Percentiles rank a stretch among this genome's conserved stretches.
phyloP scores from a whole-genome alignment of 2,888 invertebrate species.

The Machimus rusticus region DNA sequence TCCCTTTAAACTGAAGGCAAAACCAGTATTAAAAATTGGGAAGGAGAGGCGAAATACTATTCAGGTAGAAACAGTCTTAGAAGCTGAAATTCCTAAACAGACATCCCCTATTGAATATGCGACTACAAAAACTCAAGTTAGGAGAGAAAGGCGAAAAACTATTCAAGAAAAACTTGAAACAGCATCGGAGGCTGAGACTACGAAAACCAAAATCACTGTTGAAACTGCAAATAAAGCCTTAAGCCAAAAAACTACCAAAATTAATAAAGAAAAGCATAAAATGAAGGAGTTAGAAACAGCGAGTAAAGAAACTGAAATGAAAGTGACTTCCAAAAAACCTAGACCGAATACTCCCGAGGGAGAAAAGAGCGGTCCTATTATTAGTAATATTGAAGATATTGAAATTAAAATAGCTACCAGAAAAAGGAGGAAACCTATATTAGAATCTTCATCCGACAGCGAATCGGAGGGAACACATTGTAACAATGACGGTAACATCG shows the following conservation, averaged over 20 bases:
- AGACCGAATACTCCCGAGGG: not conserved
- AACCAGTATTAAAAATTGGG: too few relatives aligned
- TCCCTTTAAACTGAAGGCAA: too few relatives aligned
- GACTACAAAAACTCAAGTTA: too few relatives aligned
- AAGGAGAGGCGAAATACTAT: too few relatives aligned
- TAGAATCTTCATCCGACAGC: not conserved
- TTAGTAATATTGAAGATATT: not conserved
- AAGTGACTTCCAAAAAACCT: not conserved
- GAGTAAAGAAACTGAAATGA: too few relatives aligned
- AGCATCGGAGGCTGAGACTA: not conserved
- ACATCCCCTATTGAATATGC: too few relatives aligned
- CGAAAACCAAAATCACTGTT: not conserved
- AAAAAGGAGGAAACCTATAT: not conserved
- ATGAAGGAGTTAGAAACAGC: too few relatives aligned
- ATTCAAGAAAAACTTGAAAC: not conserved
- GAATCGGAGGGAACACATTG: not conserved
- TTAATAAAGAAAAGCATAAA: too few relatives aligned
- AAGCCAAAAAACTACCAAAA: not conserved
- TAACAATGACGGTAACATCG: too few relatives aligned
- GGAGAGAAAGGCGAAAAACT: not conserved
- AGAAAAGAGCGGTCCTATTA: not conserved
- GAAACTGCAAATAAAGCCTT: not conserved
- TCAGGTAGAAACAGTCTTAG: too few relatives aligned
- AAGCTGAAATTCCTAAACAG: too few relatives aligned
- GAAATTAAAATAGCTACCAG: not conserved